Evolutionary conservation across 2,113 vertebrate species (phyloP).

Genomic region (Peromyscus maniculatus): DNA sequence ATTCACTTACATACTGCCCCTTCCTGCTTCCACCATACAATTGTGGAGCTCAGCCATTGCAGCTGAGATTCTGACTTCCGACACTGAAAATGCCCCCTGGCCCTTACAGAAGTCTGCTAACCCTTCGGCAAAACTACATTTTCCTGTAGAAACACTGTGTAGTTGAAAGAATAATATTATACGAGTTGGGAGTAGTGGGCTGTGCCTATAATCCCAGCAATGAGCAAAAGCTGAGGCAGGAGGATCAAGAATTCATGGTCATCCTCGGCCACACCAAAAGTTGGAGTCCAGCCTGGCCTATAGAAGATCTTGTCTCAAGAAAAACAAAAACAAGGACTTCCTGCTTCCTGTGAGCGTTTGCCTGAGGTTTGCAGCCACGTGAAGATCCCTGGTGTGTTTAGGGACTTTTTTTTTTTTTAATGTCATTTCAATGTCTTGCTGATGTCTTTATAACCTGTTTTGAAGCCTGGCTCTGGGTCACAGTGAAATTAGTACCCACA

Average conservation of each 20-base stretch:
- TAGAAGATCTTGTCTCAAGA: neutral
- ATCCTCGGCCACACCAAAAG: neutral
- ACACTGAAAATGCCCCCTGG: neutral
- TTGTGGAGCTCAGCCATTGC: neutral
- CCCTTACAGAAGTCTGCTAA: neutral
- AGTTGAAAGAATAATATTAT: neutral
- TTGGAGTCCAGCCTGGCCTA: neutral
- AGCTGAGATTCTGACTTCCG: neutral
- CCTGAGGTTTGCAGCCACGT: neutral
- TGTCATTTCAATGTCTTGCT: too few relatives aligned
- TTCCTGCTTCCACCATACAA: neutral
- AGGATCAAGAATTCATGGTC: neutral
- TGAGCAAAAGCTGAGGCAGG: neutral
- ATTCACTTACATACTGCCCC: neutral
- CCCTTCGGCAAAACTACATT: neutral
- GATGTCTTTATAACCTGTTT: neutral
- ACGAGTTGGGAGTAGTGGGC: too few relatives aligned
- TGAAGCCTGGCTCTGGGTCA: neutral
- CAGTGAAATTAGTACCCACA: neutral
- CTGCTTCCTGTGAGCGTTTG: neutral
- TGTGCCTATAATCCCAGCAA: neutral
- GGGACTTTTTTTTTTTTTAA: neutral
- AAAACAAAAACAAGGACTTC: neutral
- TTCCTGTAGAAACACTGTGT: neutral
- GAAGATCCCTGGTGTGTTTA: neutral